These are phyloP conservation scores for Sardinella longiceps DNA, from an alignment of 2,797 vertebrate species.

Conservation along the genomic window DNA sequence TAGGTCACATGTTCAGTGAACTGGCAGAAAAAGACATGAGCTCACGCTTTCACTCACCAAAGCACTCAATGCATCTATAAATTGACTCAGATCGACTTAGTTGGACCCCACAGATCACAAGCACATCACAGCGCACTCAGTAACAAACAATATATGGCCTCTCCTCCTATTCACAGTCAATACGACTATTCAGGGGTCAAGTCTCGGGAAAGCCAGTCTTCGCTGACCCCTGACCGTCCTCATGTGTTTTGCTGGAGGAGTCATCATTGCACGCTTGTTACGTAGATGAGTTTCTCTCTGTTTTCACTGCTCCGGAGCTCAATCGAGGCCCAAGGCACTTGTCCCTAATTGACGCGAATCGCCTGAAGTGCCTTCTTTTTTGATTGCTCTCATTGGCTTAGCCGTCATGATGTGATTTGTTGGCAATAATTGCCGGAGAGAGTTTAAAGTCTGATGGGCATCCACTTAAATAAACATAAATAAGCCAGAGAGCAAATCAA, in stretches of 20 bases:
- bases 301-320: not conserved
- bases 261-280: not conserved
- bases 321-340: not conserved
- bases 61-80: not conserved
- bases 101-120: not conserved
- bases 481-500: not conserved
- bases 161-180: not conserved
- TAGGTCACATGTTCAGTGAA: not conserved
- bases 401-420: not conserved
- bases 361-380: not conserved
- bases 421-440: not conserved
- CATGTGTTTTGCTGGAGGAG: not conserved
- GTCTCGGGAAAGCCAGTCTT: not conserved
- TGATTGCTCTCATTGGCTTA: not conserved
- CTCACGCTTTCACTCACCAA: not conserved
- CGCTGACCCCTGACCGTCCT: not conserved
- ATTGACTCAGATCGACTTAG: not conserved
- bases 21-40: not conserved
- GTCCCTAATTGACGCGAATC: not conserved
- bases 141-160: not conserved
- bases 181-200: not conserved
- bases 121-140: not conserved
- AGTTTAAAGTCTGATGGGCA: slow-evolving; percentile 2
- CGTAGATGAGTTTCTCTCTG: not conserved
- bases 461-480: slow-evolving; percentile 7